Conservation (phyloP, 2,797 vertebrate species). For the Alauda arvensis region DNA sequence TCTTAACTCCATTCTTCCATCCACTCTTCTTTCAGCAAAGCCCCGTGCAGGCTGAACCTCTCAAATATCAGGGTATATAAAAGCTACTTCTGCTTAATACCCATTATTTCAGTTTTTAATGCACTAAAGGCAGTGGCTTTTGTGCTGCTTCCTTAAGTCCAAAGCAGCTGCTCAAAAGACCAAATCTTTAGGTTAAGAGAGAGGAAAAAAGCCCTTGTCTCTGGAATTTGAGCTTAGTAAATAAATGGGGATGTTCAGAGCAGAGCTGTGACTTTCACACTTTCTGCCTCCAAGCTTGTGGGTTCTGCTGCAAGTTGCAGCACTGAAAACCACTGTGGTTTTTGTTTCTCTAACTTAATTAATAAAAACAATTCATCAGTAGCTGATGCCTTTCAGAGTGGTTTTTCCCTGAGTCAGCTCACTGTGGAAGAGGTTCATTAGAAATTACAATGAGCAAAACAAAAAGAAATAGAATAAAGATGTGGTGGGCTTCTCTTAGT, state of each 20-base stretch:
- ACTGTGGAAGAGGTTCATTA: not conserved
- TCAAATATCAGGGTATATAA: not conserved
- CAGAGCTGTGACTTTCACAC: not conserved
- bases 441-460: slow-evolving; percentile 3
- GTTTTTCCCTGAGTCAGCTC: slow-evolving; percentile 28
- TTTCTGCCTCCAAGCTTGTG: not conserved
- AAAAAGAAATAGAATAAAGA: not conserved
- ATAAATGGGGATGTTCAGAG: not conserved
- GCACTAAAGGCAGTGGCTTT: slow-evolving; percentile 17
- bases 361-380: slow-evolving; percentile 42
- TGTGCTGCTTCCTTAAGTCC: not conserved
- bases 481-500: not conserved
- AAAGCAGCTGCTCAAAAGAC: slow-evolving; percentile 21
- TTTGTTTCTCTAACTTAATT: slow-evolving; percentile 42
- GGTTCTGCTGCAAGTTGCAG: not conserved
- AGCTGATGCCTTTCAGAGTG: slow-evolving; percentile 4
- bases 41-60: not conserved
- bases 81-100: slow-evolving; percentile 11
- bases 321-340: not conserved
- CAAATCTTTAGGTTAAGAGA: not conserved
- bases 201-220: not conserved
- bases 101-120: slow-evolving; percentile 31
- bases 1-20: not conserved
- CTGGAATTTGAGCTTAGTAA: not conserved
- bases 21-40: not conserved